These are phyloP conservation scores for Cyaniris semiargus DNA, from an alignment of 2,888 invertebrate genomes.

Conservation along the genomic window DNA sequence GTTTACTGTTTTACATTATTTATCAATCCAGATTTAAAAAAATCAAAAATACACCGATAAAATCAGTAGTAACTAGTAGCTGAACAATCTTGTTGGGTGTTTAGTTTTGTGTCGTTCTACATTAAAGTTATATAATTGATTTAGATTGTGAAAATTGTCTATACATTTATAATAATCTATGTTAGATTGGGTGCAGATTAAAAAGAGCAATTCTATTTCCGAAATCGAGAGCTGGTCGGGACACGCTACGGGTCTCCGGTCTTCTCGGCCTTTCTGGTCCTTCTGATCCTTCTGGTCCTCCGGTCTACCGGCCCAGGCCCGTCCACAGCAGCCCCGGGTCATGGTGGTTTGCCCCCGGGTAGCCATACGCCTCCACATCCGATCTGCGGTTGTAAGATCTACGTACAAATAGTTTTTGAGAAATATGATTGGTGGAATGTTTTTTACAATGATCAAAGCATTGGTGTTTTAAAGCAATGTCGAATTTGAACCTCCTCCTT, in stretches of 20 bases:
- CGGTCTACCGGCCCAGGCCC: constrained; percentile 72
- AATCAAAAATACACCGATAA: constrained; percentile 8
- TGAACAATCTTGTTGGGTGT: neutral
- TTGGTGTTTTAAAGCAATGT: neutral
- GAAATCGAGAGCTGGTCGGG: neutral
- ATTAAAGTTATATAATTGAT: neutral
- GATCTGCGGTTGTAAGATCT: constrained; percentile 82
- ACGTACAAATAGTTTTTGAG: constrained; percentile 66
- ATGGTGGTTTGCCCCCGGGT: constrained; percentile 82
- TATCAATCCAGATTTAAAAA: neutral
- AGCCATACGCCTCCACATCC: constrained; percentile 78
- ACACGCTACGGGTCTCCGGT: neutral
- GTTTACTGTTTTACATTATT: neutral
- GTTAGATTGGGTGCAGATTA: neutral
- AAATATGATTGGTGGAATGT: constrained; percentile 28
- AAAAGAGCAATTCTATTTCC: neutral
- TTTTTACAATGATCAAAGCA: neutral
- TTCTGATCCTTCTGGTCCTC: neutral
- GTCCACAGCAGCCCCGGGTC: constrained; percentile 85
- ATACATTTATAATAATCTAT: constrained; percentile 13
- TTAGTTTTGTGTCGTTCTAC: neutral
- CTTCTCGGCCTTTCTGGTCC: neutral
- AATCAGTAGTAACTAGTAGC: neutral
- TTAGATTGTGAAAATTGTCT: constrained; percentile 7
- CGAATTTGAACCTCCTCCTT: neutral